Conservation (phyloP, 2,797 vertebrate genomes). For the Poeciliopsis infans region DNA sequence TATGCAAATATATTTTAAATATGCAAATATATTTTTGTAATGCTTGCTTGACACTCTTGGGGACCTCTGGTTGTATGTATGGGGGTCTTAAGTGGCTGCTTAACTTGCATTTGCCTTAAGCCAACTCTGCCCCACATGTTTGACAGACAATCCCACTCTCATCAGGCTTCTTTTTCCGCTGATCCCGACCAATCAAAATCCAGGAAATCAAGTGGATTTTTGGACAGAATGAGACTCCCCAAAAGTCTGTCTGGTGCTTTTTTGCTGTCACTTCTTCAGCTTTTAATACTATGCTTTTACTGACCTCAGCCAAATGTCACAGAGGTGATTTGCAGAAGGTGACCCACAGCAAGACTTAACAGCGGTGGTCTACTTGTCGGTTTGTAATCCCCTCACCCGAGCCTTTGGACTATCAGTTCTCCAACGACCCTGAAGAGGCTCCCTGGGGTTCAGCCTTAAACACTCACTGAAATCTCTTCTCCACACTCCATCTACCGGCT, state of each 20-base stretch:
- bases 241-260: not conserved
- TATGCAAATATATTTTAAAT: no score
- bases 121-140: not conserved
- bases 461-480: slow-evolving; percentile 70
- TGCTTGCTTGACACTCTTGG: no score
- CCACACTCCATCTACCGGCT: slow-evolving; percentile 69
- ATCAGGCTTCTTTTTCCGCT: not conserved
- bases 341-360: slow-evolving; percentile 68
- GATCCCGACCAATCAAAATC: not conserved
- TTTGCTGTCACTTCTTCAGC: slow-evolving; percentile 11
- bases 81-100: no score
- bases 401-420: slow-evolving; percentile 73
- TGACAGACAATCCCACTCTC: not conserved
- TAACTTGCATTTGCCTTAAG: no score
- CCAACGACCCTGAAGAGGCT: slow-evolving; percentile 73
- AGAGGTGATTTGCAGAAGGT: slow-evolving; percentile 63
- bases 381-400: slow-evolving; percentile 79
- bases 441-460: slow-evolving; percentile 66
- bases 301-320: slow-evolving; percentile 55
- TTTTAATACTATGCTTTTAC: slow-evolving; percentile 17
- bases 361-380: slow-evolving; percentile 74
- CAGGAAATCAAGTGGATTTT: not conserved
- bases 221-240: not conserved
- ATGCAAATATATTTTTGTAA: no score
- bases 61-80: no score